These are phyloP conservation scores for Channa argus DNA, from an alignment of 2,113 vertebrate species.

Conservation along the genomic window DNA sequence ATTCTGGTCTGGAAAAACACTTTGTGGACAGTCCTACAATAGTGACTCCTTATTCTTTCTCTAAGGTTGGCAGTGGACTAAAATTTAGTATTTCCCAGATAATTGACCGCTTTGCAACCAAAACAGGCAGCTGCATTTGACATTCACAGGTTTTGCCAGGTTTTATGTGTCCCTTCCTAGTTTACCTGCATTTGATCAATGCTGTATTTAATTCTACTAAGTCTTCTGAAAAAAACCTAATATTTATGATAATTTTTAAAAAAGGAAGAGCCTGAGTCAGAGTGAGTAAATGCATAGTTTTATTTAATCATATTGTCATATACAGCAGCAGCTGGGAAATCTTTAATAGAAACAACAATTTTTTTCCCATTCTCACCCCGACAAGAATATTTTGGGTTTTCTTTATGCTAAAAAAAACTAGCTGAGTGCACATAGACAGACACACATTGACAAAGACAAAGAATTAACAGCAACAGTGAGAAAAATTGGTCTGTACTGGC, in stretches of 20 bases:
- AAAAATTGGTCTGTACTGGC: slow-evolving; percentile 18
- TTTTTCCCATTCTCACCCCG: background rate
- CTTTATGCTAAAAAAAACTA: background rate
- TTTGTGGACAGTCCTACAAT: background rate
- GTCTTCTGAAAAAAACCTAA: too few species aligned
- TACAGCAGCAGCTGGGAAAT: background rate
- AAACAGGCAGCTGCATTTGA: background rate
- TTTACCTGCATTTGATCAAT: background rate
- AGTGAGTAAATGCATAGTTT: background rate
- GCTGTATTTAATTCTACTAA: background rate
- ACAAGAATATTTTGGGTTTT: background rate
- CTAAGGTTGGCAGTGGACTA: background rate
- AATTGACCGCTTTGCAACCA: background rate
- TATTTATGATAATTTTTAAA: background rate
- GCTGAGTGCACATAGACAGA: background rate
- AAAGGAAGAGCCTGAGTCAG: background rate
- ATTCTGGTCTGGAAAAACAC: background rate
- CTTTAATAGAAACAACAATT: background rate
- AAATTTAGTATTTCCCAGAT: background rate
- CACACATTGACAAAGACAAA: slow-evolving; percentile 2
- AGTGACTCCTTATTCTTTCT: background rate
- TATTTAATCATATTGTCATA: background rate
- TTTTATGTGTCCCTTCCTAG: background rate
- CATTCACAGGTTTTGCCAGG: background rate
- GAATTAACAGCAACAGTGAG: background rate